phyloP scores from a whole-genome alignment of 2,797 vertebrate genomes.

The Peromyscus aztecus region DNA sequence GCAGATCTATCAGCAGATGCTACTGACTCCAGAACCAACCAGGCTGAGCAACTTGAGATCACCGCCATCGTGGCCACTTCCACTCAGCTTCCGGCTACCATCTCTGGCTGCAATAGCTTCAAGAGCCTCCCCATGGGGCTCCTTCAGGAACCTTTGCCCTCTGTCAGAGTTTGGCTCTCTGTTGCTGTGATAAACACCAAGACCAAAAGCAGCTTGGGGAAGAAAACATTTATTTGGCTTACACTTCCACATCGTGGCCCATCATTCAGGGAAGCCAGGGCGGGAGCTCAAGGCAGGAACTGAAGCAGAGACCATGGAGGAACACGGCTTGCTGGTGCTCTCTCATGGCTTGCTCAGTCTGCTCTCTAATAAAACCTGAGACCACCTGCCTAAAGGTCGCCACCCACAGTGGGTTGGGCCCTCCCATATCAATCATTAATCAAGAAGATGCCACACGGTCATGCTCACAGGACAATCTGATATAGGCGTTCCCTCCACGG shows the following conservation, averaged over 20 bases:
- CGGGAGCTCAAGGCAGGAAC: not conserved
- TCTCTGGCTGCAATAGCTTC: not conserved
- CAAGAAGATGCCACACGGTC: not conserved
- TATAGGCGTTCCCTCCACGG: not conserved
- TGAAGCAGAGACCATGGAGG: not conserved
- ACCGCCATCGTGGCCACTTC: not conserved
- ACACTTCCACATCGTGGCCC: not conserved
- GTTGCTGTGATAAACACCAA: not conserved
- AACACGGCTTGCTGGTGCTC: not conserved
- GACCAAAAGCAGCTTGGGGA: not conserved
- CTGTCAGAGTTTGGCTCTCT: not conserved
- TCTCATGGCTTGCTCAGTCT: not conserved
- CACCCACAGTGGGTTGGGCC: not conserved
- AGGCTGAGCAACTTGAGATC: not conserved
- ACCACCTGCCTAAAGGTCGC: not conserved
- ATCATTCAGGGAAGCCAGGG: not conserved
- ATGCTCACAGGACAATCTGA: not conserved
- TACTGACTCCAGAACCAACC: conserved; percentile 10
- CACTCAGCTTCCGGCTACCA: not conserved
- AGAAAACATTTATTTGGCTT: not conserved
- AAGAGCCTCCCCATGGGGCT: not conserved
- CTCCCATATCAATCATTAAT: not conserved
- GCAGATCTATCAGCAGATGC: conserved; percentile 22
- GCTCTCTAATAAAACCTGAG: not conserved
- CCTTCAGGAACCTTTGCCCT: not conserved